Percentiles rank a stretch among this genome's conserved stretches.
These are phyloP conservation scores for Merodon equestris DNA, from an alignment of 2,888 invertebrate species.

Conservation along the genomic window DNA sequence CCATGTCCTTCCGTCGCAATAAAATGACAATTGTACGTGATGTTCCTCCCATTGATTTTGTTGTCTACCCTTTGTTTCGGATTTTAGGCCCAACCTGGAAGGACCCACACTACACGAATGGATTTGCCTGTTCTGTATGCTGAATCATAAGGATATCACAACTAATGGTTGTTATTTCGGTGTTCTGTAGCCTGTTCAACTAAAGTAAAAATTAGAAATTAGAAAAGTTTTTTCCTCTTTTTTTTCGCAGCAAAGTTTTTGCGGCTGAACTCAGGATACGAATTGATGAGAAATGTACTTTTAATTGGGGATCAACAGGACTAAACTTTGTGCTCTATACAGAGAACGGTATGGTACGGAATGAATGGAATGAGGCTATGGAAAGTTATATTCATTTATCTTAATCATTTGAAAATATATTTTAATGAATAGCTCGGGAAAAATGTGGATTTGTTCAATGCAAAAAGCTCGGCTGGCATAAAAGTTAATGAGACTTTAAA, in stretches of 20 bases:
- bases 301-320: constrained; percentile 46
- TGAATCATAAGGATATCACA: constrained; percentile 4
- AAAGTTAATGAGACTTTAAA: too few species aligned
- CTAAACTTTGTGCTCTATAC: constrained; percentile 20
- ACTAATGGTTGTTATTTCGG: background rate
- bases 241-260: background rate
- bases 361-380: too few species aligned
- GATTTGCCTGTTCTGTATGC: constrained; percentile 19
- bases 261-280: background rate
- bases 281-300: constrained; percentile 36
- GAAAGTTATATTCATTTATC: too few species aligned
- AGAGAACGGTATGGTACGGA: too few species aligned
- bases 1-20: constrained; percentile 44
- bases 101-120: constrained; percentile 18
- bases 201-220: constrained; percentile 21
- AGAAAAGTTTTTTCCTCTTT: constrained; percentile 40
- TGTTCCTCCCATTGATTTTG: constrained; percentile 4
- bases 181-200: constrained; percentile 12
- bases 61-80: constrained; percentile 10
- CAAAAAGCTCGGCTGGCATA: too few species aligned
- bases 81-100: constrained; percentile 16
- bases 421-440: too few species aligned
- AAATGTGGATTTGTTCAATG: too few species aligned
- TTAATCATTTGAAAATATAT: too few species aligned
- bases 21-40: constrained; percentile 63